Conservation (phyloP, 2,888 invertebrate species). For the Mamestra brassicae region DNA sequence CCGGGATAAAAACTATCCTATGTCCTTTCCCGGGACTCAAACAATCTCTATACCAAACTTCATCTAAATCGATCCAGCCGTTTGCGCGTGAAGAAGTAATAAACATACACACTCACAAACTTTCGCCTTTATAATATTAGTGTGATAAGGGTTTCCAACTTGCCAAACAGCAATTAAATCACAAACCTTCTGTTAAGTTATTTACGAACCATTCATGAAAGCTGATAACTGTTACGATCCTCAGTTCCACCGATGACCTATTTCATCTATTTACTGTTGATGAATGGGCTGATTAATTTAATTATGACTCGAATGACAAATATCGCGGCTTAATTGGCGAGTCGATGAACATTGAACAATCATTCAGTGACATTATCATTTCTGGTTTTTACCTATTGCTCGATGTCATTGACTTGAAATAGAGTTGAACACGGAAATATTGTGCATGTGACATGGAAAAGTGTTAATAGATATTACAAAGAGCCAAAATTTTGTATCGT, state of each 20-base stretch:
- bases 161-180: too few species aligned
- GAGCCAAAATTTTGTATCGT: too few species aligned
- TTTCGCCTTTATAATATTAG: too few species aligned
- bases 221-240: neutral
- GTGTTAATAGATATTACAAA: too few species aligned
- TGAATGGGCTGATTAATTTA: constrained; percentile 29
- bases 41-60: too few species aligned
- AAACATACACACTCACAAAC: too few species aligned
- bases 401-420: neutral
- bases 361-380: neutral
- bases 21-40: too few species aligned
- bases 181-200: neutral
- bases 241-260: constrained; percentile 22
- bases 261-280: neutral
- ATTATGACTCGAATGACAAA: constrained; percentile 14
- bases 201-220: constrained; percentile 1
- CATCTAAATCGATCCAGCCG: too few species aligned
- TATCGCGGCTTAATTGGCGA: constrained; percentile 13
- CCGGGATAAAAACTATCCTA: too few species aligned
- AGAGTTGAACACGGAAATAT: neutral
- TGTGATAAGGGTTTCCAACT: too few species aligned
- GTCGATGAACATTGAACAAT: constrained; percentile 24
- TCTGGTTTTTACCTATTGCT: constrained; percentile 1
- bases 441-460: neutral
- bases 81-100: too few species aligned